Conservation (phyloP, 2,888 invertebrate genomes). For the Nycteola revayana region DNA sequence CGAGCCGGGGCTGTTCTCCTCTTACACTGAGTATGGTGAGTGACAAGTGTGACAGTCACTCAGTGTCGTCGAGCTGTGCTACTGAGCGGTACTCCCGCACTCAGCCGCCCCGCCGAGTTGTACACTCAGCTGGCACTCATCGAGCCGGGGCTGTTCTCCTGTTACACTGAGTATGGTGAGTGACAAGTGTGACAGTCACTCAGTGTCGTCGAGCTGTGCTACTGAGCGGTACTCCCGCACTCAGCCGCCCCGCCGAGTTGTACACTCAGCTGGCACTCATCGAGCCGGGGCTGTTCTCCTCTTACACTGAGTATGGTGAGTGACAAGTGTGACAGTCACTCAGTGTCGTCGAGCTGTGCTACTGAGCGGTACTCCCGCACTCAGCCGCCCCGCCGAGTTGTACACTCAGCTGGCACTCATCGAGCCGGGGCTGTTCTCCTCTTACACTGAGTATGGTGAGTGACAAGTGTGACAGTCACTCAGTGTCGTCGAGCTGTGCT, state of each 20-base stretch:
- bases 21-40: conserved; percentile 83
- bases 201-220: not conserved
- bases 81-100: conserved; percentile 9
- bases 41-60: not conserved
- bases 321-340: too few species aligned
- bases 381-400: too few species aligned
- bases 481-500: too few species aligned
- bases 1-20: conserved; percentile 85
- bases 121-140: conserved; percentile 92
- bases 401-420: too few species aligned
- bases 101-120: conserved; percentile 77
- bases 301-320: too few species aligned
- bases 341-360: too few species aligned
- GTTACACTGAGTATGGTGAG: conserved; percentile 82
- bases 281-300: too few species aligned
- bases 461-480: too few species aligned
- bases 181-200: not conserved
- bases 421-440: too few species aligned
- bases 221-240: conserved; percentile 9
- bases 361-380: too few species aligned
- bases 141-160: conserved; percentile 85
- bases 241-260: conserved; percentile 2
- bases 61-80: not conserved
- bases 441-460: too few species aligned
- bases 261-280: too few species aligned